phyloP scores from a whole-genome alignment of 2,797 vertebrate species.

The Limosa lapponica region DNA sequence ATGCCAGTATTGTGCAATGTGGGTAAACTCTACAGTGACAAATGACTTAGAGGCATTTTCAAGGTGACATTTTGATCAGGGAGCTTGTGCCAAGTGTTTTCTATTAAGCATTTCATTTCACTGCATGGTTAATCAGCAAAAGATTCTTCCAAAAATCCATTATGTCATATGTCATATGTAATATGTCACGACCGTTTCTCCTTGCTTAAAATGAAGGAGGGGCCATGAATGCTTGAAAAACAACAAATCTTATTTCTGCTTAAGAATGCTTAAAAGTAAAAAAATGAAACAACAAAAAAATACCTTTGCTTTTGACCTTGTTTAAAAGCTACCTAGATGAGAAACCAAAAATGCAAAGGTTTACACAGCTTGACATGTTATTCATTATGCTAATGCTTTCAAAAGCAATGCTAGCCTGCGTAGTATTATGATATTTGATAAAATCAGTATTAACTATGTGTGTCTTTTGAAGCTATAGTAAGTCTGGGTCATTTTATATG shows the following conservation, averaged over 20 bases:
- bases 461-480: slow-evolving; percentile 72
- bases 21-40: slow-evolving; percentile 39
- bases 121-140: slow-evolving; percentile 61
- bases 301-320: slow-evolving; percentile 37
- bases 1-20: not conserved
- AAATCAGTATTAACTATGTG: slow-evolving; percentile 68
- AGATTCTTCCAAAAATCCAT: slow-evolving; percentile 32
- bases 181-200: not conserved
- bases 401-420: slow-evolving; percentile 43
- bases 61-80: slow-evolving; percentile 69
- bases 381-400: slow-evolving; percentile 65
- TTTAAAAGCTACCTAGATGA: slow-evolving; percentile 45
- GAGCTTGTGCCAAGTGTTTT: slow-evolving; percentile 58
- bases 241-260: not conserved
- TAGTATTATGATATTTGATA: slow-evolving; percentile 64
- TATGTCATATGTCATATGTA: not conserved
- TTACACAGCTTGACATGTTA: slow-evolving; percentile 53
- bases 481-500: slow-evolving; percentile 66
- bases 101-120: slow-evolving; percentile 60
- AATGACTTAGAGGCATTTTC: slow-evolving; percentile 47
- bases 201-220: slow-evolving; percentile 18
- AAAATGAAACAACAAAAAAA: not conserved
- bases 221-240: not conserved
- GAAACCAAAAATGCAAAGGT: slow-evolving; percentile 37
- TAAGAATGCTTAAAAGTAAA: slow-evolving; percentile 24